phyloP scores from a whole-genome alignment of 2,797 vertebrate species.

The Epinephelus awoara region DNA sequence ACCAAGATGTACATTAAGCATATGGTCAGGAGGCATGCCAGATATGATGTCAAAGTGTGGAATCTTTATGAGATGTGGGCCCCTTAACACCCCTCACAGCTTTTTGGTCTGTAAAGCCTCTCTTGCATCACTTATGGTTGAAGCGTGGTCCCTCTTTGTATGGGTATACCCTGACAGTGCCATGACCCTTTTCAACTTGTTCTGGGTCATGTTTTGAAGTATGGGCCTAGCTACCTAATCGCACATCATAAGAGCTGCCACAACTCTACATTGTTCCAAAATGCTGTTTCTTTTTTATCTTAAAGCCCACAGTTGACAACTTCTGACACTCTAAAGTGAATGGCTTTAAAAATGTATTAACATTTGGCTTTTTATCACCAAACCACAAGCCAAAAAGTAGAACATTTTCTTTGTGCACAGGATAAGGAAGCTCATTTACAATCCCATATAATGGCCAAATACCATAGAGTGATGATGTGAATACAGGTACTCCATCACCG shows the following conservation, averaged over 20 bases:
- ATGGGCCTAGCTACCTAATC: slow-evolving; percentile 8
- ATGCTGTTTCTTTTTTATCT: slow-evolving; percentile 28
- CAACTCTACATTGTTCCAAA: neutral
- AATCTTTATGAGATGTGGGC: slow-evolving; percentile 27
- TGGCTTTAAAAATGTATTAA: slow-evolving; percentile 49
- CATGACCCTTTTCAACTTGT: slow-evolving; percentile 17
- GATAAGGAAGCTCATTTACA: slow-evolving; percentile 22
- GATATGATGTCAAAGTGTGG: slow-evolving; percentile 60
- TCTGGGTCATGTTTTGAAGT: slow-evolving; percentile 21
- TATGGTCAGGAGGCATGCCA: slow-evolving; percentile 60
- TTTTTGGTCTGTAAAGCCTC: neutral
- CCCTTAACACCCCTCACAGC: slow-evolving; percentile 35
- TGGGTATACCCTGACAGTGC: slow-evolving; percentile 20
- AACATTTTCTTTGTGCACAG: slow-evolving; percentile 23
- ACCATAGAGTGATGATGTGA: slow-evolving; percentile 20
- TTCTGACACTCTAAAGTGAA: slow-evolving; percentile 48
- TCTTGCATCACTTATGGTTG: slow-evolving; percentile 29
- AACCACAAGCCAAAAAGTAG: slow-evolving; percentile 52
- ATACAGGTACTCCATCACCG: slow-evolving; percentile 24
- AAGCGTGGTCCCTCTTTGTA: slow-evolving; percentile 26
- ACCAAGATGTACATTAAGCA: slow-evolving; percentile 65
- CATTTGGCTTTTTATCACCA: slow-evolving; percentile 52
- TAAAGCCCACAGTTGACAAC: slow-evolving; percentile 48
- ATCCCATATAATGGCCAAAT: slow-evolving; percentile 30
- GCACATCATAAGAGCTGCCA: slow-evolving; percentile 25